Evolutionary conservation across 2,888 invertebrate species (phyloP).

Genomic region (Cryptops parisi): DNA sequence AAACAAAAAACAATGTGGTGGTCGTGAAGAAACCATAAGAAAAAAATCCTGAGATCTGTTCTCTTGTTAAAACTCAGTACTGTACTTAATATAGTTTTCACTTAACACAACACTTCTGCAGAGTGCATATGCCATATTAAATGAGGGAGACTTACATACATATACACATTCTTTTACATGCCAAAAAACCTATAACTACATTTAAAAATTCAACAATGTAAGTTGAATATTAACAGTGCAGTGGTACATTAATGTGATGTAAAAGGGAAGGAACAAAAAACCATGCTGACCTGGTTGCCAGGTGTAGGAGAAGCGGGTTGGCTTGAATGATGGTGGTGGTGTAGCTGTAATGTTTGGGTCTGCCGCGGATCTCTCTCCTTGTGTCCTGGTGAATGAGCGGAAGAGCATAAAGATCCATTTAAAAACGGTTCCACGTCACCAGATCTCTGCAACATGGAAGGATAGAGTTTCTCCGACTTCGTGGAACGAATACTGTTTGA

Average conservation of each 20-base stretch:
- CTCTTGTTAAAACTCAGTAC: no score
- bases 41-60: no score
- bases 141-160: no score
- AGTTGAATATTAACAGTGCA: not conserved
- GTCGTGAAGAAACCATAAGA: no score
- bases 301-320: slow-evolving; percentile 61
- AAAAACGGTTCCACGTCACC: slow-evolving; percentile 59
- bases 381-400: slow-evolving; percentile 7
- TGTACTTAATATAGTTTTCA: no score
- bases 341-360: not conserved
- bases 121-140: no score
- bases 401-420: slow-evolving; percentile 16
- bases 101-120: no score
- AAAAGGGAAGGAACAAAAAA: no score
- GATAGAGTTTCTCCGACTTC: slow-evolving; percentile 87
- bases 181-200: not conserved
- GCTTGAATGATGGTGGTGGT: slow-evolving; percentile 41
- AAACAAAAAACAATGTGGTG: no score
- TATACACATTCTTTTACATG: no score
- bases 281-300: slow-evolving; percentile 14
- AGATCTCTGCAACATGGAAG: slow-evolving; percentile 70
- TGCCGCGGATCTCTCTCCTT: slow-evolving; percentile 2
- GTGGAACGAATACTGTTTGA: slow-evolving; percentile 92
- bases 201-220: not conserved
- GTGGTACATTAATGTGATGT: no score